Evolutionary conservation across 2,888 invertebrate genomes (phyloP), one percentile per base, ranked within the genome.

Genomic region (Brachylomia viminalis): DNA sequence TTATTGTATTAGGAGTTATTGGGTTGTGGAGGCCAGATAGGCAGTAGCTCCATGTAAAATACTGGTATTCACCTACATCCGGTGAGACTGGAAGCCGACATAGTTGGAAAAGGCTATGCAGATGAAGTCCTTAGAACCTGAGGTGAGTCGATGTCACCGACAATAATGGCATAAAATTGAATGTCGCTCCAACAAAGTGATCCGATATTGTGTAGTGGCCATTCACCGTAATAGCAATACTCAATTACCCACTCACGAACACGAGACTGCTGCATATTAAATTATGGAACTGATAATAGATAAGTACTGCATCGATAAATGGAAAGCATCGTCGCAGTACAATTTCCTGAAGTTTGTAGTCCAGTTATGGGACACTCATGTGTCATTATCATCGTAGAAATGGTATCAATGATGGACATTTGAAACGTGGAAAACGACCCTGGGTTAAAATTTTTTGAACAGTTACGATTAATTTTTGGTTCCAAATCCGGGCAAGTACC

Each of bases 161-260:
- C 45, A 47, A 15, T 58, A 45, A 74, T 15, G 20, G 23, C 58
- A 61, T 72, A 27, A 61, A 59, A 47, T 23, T 23, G 20, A 45
- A 38, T 15, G 2, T 17, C 23, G 52, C 33, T 7, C 23, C 47
- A 38, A 52, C 52, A 30, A 49, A 67, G 27, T n/a, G n/a, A 15
- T 64, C 10, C 23, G 78, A 65, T 79, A 47, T 33, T 10, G 20
- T 52, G 15, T 58, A 47, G 49, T 33, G 33, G 47, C 45, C 10
- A 67, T 67, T 76, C 77, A 27, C 27, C 33, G 27, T 67, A 82
- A 82, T 62, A 20, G 49, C 72, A 15, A 66, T n/a, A n/a, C n/a
- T n/a, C n/a, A n/a, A n/a, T n/a, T n/a, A 23, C 8, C 2, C 23
- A 23, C 13, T 27, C 15, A 72, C n/a, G n/a, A 27, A 49, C 49